Evolutionary conservation across 2,113 vertebrate species (phyloP), one percentile per base, ranked within the genome.

Genomic region (Oryzias celebensis): DNA sequence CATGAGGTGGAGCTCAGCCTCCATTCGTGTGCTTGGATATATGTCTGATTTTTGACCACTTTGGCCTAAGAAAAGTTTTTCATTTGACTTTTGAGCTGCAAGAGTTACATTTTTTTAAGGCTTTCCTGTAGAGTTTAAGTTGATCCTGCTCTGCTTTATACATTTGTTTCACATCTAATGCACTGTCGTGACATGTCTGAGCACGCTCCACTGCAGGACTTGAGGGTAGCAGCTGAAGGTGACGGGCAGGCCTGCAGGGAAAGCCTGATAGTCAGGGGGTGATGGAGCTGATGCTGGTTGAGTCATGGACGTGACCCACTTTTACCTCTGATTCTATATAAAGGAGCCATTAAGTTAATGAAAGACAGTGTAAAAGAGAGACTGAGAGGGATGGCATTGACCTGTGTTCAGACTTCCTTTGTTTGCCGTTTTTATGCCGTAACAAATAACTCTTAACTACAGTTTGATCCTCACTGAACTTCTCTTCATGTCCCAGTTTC

Each of bases 221-320:
- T 81, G 86, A 87, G 75, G 75, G 49, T 44, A 62, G 70, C 89
- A 87, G 82, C 86, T 88, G 86, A 86, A 78, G 79, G 82, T 79
- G 79, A 83, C 50, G 79, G 73, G 52, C 73, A 43, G 65, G 68
- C 63, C 75, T 63, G 68, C 55, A 68, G 75, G 76, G 72, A 61
- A 54, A 78, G 75, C 61, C 57, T 84, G 77, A 81, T 65, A 51
- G 78, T 68, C 36, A 31, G 26, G 48, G 76, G 80, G 70, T 71
- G 83, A 82, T 45, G 59, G 48, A 51, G 63, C 62, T 36, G 58
- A 82, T 67, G 68, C 69, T 3, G 18, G 20, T 17, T 36, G 74
- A 78, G 68, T 85, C 71, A 68, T 48, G 7, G 68, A 78, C 69
- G 78, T 87, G 89, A 86, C 86, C 89, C 86, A 84, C 81, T 85